A percentile compares a stretch with the other conserved stretches of the same genome.
These are phyloP conservation scores for Cossypha niveicapilla DNA, from an alignment of 2,797 vertebrate species.

Conservation along the genomic window DNA sequence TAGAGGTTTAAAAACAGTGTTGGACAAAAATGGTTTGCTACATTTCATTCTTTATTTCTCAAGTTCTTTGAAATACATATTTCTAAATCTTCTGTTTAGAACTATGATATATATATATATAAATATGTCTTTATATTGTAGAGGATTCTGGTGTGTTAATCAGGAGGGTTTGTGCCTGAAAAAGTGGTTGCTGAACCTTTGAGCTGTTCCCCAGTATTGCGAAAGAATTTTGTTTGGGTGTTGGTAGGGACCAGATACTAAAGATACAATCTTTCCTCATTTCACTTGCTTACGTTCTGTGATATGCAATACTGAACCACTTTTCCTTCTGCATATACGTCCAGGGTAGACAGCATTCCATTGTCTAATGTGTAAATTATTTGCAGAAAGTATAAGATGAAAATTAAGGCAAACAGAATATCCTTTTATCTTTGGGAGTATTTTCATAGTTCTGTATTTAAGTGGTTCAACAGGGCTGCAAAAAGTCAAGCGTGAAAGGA, in stretches of 20 bases:
- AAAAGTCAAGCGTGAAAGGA: not conserved
- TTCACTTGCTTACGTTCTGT: conserved; percentile 18
- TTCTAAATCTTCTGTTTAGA: not conserved
- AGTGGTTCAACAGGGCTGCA: not conserved
- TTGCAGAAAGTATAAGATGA: not conserved
- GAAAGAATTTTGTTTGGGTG: conserved; percentile 28
- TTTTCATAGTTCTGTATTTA: not conserved
- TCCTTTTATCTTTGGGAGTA: not conserved
- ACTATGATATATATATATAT: not conserved
- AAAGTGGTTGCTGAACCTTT: not conserved
- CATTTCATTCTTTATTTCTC: not conserved
- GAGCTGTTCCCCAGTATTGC: not conserved
- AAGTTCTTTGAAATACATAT: not conserved
- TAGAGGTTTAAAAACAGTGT: not conserved
- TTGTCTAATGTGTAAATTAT: not conserved
- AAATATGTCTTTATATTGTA: not conserved
- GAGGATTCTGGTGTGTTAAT: not conserved
- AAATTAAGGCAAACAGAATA: not conserved
- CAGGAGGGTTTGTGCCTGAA: not conserved
- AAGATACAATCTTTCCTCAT: not conserved
- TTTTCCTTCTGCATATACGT: not conserved
- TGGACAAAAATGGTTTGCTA: not conserved
- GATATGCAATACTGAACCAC: conserved; percentile 2
- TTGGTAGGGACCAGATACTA: not conserved
- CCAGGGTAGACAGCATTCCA: not conserved